phyloP scores from a whole-genome alignment of 1,140 invertebrate species.

The Andricus grossulariae region DNA sequence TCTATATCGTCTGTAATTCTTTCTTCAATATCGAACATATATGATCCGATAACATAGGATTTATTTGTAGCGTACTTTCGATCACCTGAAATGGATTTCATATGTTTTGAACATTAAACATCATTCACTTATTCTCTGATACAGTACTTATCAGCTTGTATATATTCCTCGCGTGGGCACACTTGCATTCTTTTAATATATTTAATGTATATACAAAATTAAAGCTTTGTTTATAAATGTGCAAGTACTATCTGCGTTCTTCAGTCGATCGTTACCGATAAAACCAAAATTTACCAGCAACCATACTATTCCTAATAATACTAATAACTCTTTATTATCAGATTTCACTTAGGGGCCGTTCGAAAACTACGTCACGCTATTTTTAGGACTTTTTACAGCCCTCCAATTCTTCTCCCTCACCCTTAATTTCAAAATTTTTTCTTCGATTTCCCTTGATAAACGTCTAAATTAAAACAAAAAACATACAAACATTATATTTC shows the following conservation, averaged over 20 bases:
- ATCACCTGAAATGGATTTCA: slow-evolving; percentile 10
- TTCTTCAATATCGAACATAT: slow-evolving; percentile 22
- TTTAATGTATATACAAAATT: not conserved
- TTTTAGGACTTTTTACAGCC: no score
- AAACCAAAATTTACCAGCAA: not conserved
- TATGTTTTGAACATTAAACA: not conserved
- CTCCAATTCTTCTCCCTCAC: no score
- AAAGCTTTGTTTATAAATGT: not conserved
- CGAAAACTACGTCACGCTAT: no score
- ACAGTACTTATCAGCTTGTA: no score
- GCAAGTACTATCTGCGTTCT: not conserved
- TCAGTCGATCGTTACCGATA: not conserved
- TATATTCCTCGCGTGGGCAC: no score
- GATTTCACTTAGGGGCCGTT: no score
- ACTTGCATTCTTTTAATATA: no score
- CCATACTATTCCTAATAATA: not conserved
- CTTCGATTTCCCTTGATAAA: no score
- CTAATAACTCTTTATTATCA: no score
- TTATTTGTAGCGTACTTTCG: slow-evolving; percentile 15
- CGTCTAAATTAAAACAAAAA: no score
- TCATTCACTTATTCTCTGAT: not conserved
- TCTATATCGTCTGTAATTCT: slow-evolving; percentile 21
- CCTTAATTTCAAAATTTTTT: no score
- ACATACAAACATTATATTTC: no score
- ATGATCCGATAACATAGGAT: slow-evolving; percentile 16